These are phyloP conservation scores for Pammene fasciana DNA, from an alignment of 2,888 invertebrate genomes.

Conservation along the genomic window DNA sequence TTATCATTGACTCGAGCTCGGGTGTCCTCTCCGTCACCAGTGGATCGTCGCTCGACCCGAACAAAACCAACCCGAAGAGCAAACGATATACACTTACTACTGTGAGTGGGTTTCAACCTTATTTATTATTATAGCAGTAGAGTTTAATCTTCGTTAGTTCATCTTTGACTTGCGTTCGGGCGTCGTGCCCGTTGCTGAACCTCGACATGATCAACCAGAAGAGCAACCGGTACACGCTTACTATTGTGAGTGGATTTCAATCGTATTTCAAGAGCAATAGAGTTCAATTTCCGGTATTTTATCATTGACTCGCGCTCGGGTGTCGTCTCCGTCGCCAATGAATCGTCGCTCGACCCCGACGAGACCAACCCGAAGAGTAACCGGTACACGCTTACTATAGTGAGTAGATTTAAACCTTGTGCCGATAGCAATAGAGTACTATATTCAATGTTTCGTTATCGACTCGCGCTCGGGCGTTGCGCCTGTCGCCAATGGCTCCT, in stretches of 20 bases:
- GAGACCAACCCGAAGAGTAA: conserved; percentile 89
- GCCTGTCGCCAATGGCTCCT: conserved; percentile 92
- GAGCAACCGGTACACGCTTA: conserved; percentile 87
- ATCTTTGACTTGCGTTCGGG: not conserved
- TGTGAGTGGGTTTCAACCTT: conserved; percentile 59
- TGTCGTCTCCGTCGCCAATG: conserved; percentile 92
- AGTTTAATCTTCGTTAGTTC: not conserved
- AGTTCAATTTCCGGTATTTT: not conserved
- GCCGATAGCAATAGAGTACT: no score
- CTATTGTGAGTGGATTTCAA: conserved; percentile 77
- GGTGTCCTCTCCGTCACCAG: conserved; percentile 90
- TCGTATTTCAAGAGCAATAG: not conserved
- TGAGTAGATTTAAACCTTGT: no score
- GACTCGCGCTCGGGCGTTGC: conserved; percentile 92
- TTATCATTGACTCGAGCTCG: not conserved
- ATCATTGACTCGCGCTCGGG: not conserved
- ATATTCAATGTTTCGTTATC: no score
- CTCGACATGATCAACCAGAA: conserved; percentile 92
- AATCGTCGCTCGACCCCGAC: conserved; percentile 95
- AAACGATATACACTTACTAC: conserved; percentile 88
- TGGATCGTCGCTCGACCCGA: conserved; percentile 94
- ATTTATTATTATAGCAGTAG: not conserved
- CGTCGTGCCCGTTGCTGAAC: conserved; percentile 93
- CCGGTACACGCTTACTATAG: conserved; percentile 87
- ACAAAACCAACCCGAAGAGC: conserved; percentile 89